These are phyloP conservation scores for Parascotia fuliginaria DNA, from an alignment of 2,888 invertebrate genomes.

Conservation along the genomic window DNA sequence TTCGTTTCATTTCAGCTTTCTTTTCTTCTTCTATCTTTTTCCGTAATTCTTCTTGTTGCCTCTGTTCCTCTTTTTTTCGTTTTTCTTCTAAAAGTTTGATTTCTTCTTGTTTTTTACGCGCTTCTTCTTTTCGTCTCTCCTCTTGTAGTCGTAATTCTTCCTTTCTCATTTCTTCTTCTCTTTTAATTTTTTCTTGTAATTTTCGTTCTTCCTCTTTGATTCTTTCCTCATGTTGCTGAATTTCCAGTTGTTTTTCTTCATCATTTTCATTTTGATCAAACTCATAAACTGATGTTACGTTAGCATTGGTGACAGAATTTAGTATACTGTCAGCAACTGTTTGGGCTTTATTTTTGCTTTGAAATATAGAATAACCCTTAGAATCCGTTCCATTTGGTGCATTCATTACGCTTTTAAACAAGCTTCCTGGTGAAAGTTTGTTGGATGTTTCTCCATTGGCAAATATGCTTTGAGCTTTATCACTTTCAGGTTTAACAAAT, in stretches of 20 bases:
- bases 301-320: conserved; percentile 43
- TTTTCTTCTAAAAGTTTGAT: conserved; percentile 53
- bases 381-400: conserved; percentile 50
- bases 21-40: conserved; percentile 68
- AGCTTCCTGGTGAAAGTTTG: conserved; percentile 64
- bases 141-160: conserved; percentile 45
- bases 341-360: conserved; percentile 69
- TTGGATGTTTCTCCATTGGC: conserved; percentile 54
- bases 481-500: conserved; percentile 44
- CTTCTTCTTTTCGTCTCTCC: conserved; percentile 41
- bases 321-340: conserved; percentile 70
- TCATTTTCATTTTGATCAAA: conserved; percentile 61
- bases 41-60: conserved; percentile 60
- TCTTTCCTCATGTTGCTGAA: conserved; percentile 50
- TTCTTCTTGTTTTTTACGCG: conserved; percentile 46
- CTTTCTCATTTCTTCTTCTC: conserved; percentile 45
- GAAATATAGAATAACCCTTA: conserved; percentile 68
- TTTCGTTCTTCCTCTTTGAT: conserved; percentile 53
- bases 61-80: conserved; percentile 63
- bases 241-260: conserved; percentile 28
- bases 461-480: conserved; percentile 41
- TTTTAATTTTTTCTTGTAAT: conserved; percentile 43
- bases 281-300: conserved; percentile 56
- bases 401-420: conserved; percentile 69
- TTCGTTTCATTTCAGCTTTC: conserved; percentile 63